Conservation (phyloP, 2,113 vertebrate genomes). For the Oplegnathus fasciatus region DNA sequence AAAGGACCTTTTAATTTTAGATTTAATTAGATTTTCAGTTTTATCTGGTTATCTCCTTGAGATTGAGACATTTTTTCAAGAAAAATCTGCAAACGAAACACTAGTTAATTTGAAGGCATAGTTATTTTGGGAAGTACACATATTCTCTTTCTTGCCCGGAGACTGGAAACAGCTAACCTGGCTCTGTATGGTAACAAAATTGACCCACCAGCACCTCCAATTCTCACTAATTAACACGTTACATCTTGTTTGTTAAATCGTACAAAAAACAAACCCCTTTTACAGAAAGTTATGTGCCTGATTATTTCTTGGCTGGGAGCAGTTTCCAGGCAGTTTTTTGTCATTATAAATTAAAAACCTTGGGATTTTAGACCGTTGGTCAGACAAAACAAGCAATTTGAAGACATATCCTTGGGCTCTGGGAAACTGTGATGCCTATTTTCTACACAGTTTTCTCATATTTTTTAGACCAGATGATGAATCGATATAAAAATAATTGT, state of each 20-base stretch:
- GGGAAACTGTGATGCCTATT: background rate
- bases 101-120: background rate
- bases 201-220: no score
- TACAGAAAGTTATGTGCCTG: background rate
- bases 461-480: background rate
- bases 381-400: background rate
- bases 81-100: slow-evolving; percentile 16
- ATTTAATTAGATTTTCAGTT: slow-evolving; percentile 20
- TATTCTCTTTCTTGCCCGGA: background rate
- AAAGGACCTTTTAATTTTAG: background rate
- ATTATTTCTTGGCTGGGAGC: slow-evolving; percentile 1
- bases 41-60: background rate
- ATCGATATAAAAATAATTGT: background rate
- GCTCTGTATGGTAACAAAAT: no score
- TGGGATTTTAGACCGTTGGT: background rate
- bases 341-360: background rate
- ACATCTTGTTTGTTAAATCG: no score
- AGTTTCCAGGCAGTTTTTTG: background rate
- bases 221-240: no score
- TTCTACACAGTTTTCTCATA: background rate
- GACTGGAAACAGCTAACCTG: background rate
- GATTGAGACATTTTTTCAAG: background rate
- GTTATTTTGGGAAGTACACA: background rate
- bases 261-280: background rate
- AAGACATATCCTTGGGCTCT: background rate